These are phyloP conservation scores for Drosophila helvetica DNA, from an alignment of 2,888 invertebrate species.

Conservation along the genomic window DNA sequence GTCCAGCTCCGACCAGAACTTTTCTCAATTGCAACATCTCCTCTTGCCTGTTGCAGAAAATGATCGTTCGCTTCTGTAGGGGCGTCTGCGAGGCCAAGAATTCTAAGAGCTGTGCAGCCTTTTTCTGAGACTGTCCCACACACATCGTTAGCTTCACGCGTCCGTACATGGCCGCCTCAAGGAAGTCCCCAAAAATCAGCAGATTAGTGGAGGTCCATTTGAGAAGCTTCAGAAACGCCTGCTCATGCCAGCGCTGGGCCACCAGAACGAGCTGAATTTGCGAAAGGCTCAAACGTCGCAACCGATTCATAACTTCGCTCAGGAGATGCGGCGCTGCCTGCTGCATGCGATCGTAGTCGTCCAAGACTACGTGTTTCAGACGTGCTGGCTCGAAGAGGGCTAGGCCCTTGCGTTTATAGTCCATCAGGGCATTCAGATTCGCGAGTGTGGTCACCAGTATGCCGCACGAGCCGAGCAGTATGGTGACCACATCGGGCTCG, in stretches of 20 bases:
- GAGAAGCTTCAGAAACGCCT: constrained; percentile 22
- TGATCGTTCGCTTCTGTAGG: constrained; percentile 28
- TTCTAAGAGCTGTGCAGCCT: constrained; percentile 27
- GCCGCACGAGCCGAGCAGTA: constrained; percentile 56
- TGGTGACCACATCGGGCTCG: background rate
- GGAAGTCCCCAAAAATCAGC: constrained; percentile 59
- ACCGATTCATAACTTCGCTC: constrained; percentile 14
- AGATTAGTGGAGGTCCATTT: constrained; percentile 25
- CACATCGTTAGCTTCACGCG: constrained; percentile 29
- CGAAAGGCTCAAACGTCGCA: background rate
- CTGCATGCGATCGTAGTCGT: constrained; percentile 58
- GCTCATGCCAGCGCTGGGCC: constrained; percentile 55
- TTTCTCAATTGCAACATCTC: constrained; percentile 31
- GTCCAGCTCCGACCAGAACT: constrained; percentile 18
- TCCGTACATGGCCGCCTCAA: constrained; percentile 63
- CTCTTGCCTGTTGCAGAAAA: constrained; percentile 42
- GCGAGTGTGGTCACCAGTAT: constrained; percentile 54
- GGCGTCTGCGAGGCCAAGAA: constrained; percentile 14
- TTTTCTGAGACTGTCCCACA: constrained; percentile 14
- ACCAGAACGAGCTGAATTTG: constrained; percentile 49
- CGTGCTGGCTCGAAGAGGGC: constrained; percentile 28
- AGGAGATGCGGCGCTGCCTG: constrained; percentile 3
- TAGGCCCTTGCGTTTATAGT: background rate
- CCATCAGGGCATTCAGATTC: constrained; percentile 35
- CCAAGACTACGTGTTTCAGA: constrained; percentile 51